A percentile compares a stretch with the other conserved stretches of the same genome.
phyloP scores from a whole-genome alignment of 2,797 vertebrate genomes.

The Falco cherrug region DNA sequence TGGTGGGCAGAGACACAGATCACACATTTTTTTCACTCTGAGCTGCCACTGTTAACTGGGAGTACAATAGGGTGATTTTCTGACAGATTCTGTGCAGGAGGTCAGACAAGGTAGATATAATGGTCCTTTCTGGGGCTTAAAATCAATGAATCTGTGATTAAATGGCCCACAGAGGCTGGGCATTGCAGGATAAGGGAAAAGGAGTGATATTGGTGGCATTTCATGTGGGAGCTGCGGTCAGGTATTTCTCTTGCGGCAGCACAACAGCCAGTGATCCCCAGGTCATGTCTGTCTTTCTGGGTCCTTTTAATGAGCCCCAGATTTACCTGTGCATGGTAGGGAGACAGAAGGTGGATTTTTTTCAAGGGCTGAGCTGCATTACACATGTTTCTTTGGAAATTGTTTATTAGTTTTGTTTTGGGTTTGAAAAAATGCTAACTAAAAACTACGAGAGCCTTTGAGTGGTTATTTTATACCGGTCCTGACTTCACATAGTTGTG shows the following conservation, averaged over 20 bases:
- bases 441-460: background rate
- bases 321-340: background rate
- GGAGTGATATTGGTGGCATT: background rate
- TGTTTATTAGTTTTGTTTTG: background rate
- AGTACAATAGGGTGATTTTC: background rate
- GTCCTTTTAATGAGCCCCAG: background rate
- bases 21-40: background rate
- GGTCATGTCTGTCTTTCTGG: background rate
- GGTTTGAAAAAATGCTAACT: background rate
- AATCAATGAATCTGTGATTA: conserved; percentile 26
- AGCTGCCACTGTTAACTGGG: background rate
- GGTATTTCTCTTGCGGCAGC: background rate
- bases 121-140: background rate
- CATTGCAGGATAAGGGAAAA: background rate
- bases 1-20: background rate
- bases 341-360: background rate
- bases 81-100: conserved; percentile 12
- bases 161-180: background rate
- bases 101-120: background rate
- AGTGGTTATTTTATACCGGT: background rate
- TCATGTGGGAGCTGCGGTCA: background rate
- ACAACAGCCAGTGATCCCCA: background rate
- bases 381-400: background rate
- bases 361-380: background rate
- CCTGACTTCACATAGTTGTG: background rate